Evolutionary conservation across 2,113 vertebrate genomes (phyloP), one percentile per base, ranked within the genome.

Genomic region (Baryphthengus martii): DNA sequence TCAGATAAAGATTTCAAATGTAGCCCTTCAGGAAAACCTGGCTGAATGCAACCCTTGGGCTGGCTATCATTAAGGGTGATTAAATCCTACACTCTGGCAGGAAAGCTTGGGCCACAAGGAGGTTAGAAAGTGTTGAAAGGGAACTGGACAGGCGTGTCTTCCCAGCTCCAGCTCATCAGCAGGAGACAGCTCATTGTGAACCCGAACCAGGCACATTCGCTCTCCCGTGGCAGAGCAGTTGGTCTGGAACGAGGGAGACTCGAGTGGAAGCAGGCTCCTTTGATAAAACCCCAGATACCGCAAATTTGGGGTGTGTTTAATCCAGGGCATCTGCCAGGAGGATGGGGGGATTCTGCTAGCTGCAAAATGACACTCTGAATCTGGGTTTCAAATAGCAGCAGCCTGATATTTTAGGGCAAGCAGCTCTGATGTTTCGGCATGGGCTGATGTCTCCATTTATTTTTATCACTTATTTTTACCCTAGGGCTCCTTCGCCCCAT

Each of bases 41-140:
- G 77, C 70, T 85, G 73, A 84, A 71, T 15, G 45, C 70, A 17
- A 3, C 45, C 56, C 61, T 67, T 18, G 72, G 77, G 81, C 68
- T 94, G 87, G 47, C 88, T 89, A 9, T 89, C 90, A 67, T 95
- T 89, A 93, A 81, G 74, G 66, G 67, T 63, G 52, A 85, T 93
- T 94, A 92, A 96, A 93, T 85, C 42, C 70, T 89, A 45, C 29
- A 49, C 52, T 78, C 74, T 45, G 12, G 50, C 77, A 87, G 88
- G 87, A 75, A 66, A 89, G 73, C 58, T 52, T 50, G 44, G 50
- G 76, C 89, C 80, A 45, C 72, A 45, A 50, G 89, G 74, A 85
- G 56, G 88, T 89, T 92, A 93, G 92, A 78, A 87, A 95, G 85
- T 65, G 88, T 82, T 91, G 95, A 92, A 92, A 96, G 84, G 84